Percentiles rank a stretch among this genome's conserved stretches.
phyloP scores from a whole-genome alignment of 2,113 vertebrate genomes.

The Apodemus speciosus region DNA sequence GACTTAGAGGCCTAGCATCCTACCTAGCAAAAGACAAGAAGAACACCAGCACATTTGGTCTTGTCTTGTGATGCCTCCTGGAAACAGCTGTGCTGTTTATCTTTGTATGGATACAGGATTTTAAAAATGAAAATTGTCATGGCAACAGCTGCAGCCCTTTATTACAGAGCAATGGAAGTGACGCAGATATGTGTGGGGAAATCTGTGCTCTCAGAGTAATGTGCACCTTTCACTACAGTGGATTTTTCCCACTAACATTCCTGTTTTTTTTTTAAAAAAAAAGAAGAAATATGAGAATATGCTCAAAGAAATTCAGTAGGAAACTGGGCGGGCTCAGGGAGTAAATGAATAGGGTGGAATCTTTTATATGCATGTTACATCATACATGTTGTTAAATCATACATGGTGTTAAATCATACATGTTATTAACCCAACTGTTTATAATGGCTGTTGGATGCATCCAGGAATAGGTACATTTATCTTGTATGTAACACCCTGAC shows the following conservation, averaged over 20 bases:
- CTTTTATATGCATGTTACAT: conserved; percentile 61
- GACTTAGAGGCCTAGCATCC: not conserved
- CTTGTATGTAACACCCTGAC: not conserved
- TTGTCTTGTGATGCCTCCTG: conserved; percentile 76
- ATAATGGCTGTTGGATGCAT: not conserved
- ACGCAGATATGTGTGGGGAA: conserved; percentile 81
- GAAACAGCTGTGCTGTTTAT: conserved; percentile 83
- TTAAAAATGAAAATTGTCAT: conserved; percentile 84
- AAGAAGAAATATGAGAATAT: conserved; percentile 50
- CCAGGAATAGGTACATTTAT: not conserved
- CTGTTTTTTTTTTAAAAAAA: conserved; percentile 55
- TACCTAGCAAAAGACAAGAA: conserved; percentile 58
- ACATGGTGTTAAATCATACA: not conserved
- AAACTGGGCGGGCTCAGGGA: conserved; percentile 59
- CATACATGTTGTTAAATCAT: not conserved
- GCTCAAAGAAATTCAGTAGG: conserved; percentile 69
- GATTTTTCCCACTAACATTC: conserved; percentile 62
- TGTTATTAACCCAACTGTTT: conserved; percentile 48
- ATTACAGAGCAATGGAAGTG: conserved; percentile 81
- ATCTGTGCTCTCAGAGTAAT: conserved; percentile 71
- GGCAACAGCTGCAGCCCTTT: conserved; percentile 85
- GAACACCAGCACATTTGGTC: conserved; percentile 75
- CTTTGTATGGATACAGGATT: conserved; percentile 80
- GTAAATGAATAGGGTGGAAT: not conserved
- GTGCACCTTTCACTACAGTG: conserved; percentile 65